These are phyloP conservation scores for Trachurus trachurus DNA, from an alignment of 2,797 vertebrate species.

Conservation along the genomic window DNA sequence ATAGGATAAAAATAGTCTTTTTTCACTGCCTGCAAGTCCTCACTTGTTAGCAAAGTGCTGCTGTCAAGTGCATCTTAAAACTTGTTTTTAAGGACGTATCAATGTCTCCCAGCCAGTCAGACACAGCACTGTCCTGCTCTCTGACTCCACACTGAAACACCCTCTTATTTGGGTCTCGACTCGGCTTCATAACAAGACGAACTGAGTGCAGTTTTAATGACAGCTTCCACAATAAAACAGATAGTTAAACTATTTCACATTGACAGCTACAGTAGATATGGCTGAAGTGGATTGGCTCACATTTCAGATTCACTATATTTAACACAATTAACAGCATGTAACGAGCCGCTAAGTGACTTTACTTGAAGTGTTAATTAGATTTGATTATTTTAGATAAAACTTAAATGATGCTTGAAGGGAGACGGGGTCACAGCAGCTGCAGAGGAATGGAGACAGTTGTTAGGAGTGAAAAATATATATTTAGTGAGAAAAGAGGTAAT, in stretches of 20 bases:
- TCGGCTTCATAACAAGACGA: constrained; percentile 24
- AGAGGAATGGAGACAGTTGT: constrained; percentile 21
- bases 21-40: background rate
- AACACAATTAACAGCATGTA: constrained; percentile 50
- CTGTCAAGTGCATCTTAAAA: constrained; percentile 23
- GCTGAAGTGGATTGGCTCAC: constrained; percentile 44
- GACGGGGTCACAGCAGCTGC: constrained; percentile 46
- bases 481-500: constrained; percentile 42
- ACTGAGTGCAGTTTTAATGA: constrained; percentile 39
- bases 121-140: constrained; percentile 26
- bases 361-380: constrained; percentile 69
- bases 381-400: constrained; percentile 68
- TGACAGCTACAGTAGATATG: constrained; percentile 46
- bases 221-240: constrained; percentile 24
- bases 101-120: constrained; percentile 1
- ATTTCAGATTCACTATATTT: constrained; percentile 51
- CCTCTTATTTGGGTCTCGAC: constrained; percentile 28
- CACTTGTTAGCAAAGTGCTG: constrained; percentile 28
- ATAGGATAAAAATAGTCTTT: too few species aligned
- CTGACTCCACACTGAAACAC: constrained; percentile 4
- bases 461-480: constrained; percentile 18
- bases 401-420: constrained; percentile 65
- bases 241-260: constrained; percentile 37
- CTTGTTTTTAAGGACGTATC: background rate
- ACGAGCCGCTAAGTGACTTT: constrained; percentile 57